phyloP scores from a whole-genome alignment of 2,888 invertebrate species.

The Stenotaenia linearis region DNA sequence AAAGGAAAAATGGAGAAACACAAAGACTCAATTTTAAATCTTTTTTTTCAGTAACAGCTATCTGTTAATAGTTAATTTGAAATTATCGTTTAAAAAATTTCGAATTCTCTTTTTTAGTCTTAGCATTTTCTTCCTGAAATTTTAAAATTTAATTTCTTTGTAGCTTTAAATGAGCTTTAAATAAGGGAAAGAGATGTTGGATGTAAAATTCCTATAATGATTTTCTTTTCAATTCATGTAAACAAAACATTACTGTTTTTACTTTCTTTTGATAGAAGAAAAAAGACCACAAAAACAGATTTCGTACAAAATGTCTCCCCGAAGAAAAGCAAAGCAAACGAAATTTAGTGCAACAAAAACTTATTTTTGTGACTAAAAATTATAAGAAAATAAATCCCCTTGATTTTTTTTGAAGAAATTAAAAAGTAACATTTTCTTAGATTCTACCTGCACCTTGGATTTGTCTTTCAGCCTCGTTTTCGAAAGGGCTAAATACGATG shows the following conservation, averaged over 20 bases:
- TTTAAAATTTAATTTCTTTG: neutral
- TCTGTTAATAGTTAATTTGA: too few relatives aligned
- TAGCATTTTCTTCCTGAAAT: neutral
- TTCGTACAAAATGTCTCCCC: too few relatives aligned
- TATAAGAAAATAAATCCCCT: neutral
- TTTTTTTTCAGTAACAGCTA: too few relatives aligned
- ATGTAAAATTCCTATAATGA: too few relatives aligned
- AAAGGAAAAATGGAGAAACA: slow-evolving; percentile 12
- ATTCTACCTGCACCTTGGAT: slow-evolving; percentile 2
- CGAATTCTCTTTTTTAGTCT: neutral
- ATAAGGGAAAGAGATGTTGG: too few relatives aligned
- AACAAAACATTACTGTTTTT: too few relatives aligned
- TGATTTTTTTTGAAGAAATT: neutral
- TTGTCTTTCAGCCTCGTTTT: slow-evolving; percentile 27
- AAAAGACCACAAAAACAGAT: too few relatives aligned
- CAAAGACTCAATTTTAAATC: neutral
- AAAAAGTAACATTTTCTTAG: neutral
- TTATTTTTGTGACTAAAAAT: neutral
- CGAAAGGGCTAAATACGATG: slow-evolving; percentile 13
- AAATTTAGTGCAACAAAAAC: neutral
- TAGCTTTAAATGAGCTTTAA: too few relatives aligned
- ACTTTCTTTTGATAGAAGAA: too few relatives aligned
- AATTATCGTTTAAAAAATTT: too few relatives aligned
- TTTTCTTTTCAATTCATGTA: too few relatives aligned
- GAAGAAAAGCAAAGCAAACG: neutral